Percentiles rank a stretch among this genome's conserved stretches.
Conservation (phyloP, 2,113 vertebrate genomes). For the Hemiprocne comata region DNA sequence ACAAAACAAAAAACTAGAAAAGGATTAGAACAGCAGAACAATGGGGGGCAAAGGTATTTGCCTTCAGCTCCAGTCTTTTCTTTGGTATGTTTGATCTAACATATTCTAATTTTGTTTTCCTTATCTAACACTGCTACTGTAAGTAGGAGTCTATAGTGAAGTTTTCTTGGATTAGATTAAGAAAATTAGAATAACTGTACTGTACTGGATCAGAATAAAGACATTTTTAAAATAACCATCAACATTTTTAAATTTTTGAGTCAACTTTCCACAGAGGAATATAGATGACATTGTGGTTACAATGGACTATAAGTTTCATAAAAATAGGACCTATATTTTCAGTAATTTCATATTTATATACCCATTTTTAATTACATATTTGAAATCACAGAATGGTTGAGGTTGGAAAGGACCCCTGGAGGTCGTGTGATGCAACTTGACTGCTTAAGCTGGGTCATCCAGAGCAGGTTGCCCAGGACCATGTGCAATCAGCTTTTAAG, state of each 20-base stretch:
- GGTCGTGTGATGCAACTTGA: background rate
- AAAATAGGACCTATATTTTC: background rate
- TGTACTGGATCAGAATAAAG: background rate
- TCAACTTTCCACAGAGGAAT: background rate
- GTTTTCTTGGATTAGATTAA: background rate
- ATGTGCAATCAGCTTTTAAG: background rate
- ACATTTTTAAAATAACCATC: background rate
- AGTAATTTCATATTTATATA: background rate
- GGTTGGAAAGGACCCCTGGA: background rate
- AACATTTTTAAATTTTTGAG: background rate
- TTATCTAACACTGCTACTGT: background rate
- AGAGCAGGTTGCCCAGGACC: background rate
- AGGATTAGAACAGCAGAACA: background rate
- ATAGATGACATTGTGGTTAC: background rate
- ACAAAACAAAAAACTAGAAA: background rate
- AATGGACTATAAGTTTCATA: background rate
- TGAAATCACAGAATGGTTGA: background rate
- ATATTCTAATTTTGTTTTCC: background rate
- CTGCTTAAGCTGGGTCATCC: background rate
- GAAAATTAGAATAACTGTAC: background rate
- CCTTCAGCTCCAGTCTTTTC: background rate
- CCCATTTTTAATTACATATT: background rate
- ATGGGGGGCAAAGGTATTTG: rapidly evolving
- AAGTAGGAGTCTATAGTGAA: background rate
- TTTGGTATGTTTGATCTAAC: background rate